Evolutionary conservation across 2,797 vertebrate species (phyloP).

Genomic region (Vireo griseus): DNA sequence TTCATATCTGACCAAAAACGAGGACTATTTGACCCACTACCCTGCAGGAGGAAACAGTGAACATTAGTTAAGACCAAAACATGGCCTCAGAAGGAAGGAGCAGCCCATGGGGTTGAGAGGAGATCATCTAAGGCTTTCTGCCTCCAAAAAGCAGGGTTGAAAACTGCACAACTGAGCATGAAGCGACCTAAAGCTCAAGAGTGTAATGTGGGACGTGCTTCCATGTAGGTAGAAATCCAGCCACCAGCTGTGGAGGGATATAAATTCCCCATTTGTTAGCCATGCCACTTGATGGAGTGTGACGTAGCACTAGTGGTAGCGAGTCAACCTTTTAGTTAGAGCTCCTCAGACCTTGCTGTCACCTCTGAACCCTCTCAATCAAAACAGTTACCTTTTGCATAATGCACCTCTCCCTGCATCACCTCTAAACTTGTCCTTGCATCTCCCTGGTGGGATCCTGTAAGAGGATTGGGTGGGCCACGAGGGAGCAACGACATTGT

Average conservation of each 20-base stretch:
- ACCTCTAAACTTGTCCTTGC: not conserved
- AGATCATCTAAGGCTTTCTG: not conserved
- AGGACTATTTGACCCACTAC: not conserved
- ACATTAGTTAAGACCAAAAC: not conserved
- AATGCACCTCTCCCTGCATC: not conserved
- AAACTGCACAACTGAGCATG: not conserved
- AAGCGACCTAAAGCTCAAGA: not conserved
- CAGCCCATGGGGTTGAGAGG: not conserved
- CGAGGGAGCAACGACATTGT: constrained; percentile 14
- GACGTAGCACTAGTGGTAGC: rapidly evolving
- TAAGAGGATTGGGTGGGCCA: constrained; percentile 52
- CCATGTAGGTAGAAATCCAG: not conserved
- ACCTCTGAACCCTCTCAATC: not conserved
- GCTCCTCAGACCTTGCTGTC: not conserved
- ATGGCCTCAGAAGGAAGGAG: not conserved
- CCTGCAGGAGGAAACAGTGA: not conserved
- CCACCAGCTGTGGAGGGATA: not conserved
- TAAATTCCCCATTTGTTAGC: not conserved
- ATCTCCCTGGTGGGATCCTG: not conserved
- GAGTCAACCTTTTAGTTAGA: not conserved
- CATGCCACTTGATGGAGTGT: not conserved
- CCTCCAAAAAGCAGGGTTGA: not conserved
- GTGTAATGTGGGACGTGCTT: rapidly evolving
- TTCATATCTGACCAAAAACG: not conserved
- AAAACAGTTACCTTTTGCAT: not conserved